Base-by-base conservation (phyloP, 2,888 invertebrate genomes). In the Smittia aterrima region DNA sequence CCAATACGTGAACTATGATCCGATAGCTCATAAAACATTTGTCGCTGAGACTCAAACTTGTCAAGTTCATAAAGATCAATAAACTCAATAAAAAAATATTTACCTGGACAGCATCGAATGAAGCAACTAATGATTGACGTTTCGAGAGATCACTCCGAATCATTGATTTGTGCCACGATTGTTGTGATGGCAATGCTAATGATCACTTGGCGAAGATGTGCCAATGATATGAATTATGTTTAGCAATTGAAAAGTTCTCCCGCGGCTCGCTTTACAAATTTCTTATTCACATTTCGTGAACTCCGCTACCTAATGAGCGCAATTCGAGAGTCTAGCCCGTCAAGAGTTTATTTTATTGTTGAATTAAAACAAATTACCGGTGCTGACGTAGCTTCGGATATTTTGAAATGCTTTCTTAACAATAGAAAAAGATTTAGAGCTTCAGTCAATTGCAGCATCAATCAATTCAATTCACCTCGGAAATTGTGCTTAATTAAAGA, bases 51-150 rank as follows among this genome's bases (percentile, higher is more conserved):
- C n/a, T 38, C 38, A 47, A 47, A n/a, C 2, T 47, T 22, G 58
- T 58, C 22, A 58, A 58, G 58, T 58, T 58, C 58, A 58, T 9
- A 13, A n/a, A 58, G 58, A 58, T 58, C 58, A 58, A 58, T 58
- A 58, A 58, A 20, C 58, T 58, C 22, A 22, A 6, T 11, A 38
- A n/a, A 47, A 47, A 16, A 13, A 47, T 7, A 47, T 47, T 47
- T 13, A 13, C 13, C 13, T 47, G 47, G 7, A 38, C 38, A 7
- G 38, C 38, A 7, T n/a, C n/a, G 9, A 38, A 38, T 7, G 47
- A 11, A 6, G 16, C 47, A 11, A 47, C 47, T 47, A 47, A 47
- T 47, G 47, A 47, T n/a, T n/a, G 16, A n/a, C 16, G 11, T 16
- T n/a, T 16, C 4, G 47, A 47, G 16, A 2, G 11, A 13, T 47